Percentiles rank a stretch among this genome's conserved stretches.
Evolutionary conservation across 2,797 vertebrate genomes (phyloP).

Genomic region (Cacajao melanocephalus): DNA sequence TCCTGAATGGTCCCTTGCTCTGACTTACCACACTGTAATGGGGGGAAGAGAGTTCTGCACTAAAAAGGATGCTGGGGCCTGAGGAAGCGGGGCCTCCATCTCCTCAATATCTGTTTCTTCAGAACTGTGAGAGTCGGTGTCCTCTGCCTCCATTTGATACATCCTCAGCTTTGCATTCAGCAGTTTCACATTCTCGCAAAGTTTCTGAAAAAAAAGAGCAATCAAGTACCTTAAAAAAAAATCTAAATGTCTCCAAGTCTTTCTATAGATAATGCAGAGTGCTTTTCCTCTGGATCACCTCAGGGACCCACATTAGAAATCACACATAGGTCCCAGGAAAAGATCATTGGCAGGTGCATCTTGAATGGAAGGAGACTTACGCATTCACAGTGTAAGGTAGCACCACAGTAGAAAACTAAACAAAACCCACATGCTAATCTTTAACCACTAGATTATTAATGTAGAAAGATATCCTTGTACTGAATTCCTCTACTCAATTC

Average conservation of each 20-base stretch:
- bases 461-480: not conserved
- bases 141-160: not conserved
- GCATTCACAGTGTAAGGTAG: not conserved
- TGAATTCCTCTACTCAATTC: not conserved
- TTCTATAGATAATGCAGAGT: not conserved
- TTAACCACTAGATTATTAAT: not conserved
- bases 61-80: not conserved
- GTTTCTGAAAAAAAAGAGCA: not conserved
- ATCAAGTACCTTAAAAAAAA: not conserved
- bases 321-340: accelerated
- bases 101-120: not conserved
- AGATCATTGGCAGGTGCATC: not conserved
- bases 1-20: not conserved
- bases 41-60: not conserved
- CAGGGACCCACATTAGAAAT: not conserved
- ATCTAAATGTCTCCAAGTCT: not conserved
- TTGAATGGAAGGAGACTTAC: not conserved
- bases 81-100: not conserved
- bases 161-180: conserved; percentile 1
- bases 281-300: not conserved
- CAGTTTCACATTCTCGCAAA: conserved; percentile 38
- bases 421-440: not conserved
- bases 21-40: not conserved
- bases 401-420: not conserved
- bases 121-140: not conserved